Evolutionary conservation across 2,888 invertebrate genomes (phyloP).

Genomic region (Strigamia crassipes): DNA sequence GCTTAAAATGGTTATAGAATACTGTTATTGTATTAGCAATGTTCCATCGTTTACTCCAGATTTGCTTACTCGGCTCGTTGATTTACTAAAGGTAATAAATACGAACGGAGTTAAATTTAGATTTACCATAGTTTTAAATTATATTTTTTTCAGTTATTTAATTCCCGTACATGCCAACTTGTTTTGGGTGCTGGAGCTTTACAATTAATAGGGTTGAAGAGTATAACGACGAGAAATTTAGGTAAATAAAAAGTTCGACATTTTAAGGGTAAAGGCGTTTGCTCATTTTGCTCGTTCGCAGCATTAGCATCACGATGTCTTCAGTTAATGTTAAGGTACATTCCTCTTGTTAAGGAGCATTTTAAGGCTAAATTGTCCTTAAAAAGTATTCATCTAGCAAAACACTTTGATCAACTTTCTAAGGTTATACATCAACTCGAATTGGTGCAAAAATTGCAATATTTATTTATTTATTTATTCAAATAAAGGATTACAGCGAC

Average conservation of each 20-base stretch:
- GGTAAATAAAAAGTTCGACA: slow-evolving; percentile 59
- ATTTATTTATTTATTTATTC: slow-evolving; percentile 8
- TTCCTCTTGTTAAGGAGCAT: slow-evolving; percentile 59
- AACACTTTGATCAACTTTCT: slow-evolving; percentile 59
- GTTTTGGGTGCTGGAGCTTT: slow-evolving; percentile 96
- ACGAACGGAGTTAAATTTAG: neutral
- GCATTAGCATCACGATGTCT: slow-evolving; percentile 49
- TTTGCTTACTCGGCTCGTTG: slow-evolving; percentile 82
- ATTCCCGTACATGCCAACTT: slow-evolving; percentile 75
- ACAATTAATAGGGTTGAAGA: slow-evolving; percentile 89
- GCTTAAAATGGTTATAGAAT: slow-evolving; percentile 88
- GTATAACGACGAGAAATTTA: slow-evolving; percentile 91
- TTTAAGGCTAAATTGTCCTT: slow-evolving; percentile 57
- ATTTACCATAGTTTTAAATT: slow-evolving; percentile 42
- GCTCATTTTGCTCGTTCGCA: slow-evolving; percentile 37
- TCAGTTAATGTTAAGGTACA: slow-evolving; percentile 61
- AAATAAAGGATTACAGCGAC: slow-evolving; percentile 64
- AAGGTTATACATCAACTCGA: slow-evolving; percentile 54
- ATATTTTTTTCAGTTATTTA: slow-evolving; percentile 60
- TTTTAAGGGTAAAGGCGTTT: neutral
- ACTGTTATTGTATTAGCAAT: slow-evolving; percentile 78
- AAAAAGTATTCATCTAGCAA: slow-evolving; percentile 58
- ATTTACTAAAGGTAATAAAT: slow-evolving; percentile 72
- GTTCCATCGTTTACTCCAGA: slow-evolving; percentile 79
- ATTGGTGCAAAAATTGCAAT: neutral